A percentile compares a stretch with the other conserved stretches of the same genome.
Evolutionary conservation across 2,797 vertebrate genomes (phyloP).

Genomic region (Rhodeus uyekii): DNA sequence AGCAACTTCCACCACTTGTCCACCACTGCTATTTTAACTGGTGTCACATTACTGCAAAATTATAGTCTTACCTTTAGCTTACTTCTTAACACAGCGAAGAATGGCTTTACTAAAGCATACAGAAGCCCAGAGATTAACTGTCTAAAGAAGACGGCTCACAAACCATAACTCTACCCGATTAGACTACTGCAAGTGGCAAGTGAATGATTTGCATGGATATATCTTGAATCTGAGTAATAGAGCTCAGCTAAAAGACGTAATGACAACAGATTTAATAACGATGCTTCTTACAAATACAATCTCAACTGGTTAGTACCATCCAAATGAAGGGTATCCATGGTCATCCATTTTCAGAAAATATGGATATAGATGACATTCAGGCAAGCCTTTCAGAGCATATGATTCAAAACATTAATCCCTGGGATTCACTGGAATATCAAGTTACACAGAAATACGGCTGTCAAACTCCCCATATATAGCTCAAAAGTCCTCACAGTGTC

Average conservation of each 20-base stretch:
- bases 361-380: conserved; percentile 1
- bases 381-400: conserved; percentile 2
- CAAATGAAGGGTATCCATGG: conserved; percentile 18
- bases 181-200: conserved; percentile 12
- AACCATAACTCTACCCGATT: conserved; percentile 30
- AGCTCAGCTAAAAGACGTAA: conserved; percentile 23
- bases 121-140: neutral
- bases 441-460: conserved; percentile 11
- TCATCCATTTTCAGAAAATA: conserved; percentile 6
- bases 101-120: neutral
- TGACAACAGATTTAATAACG: conserved; percentile 36
- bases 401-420: conserved; percentile 30
- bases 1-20: too few relatives aligned
- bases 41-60: neutral
- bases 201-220: conserved; percentile 35
- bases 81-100: neutral
- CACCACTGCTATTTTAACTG: neutral
- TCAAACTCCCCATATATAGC: neutral
- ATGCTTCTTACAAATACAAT: conserved; percentile 20
- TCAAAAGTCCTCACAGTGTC: conserved; percentile 35
- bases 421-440: neutral
- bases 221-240: conserved; percentile 30
- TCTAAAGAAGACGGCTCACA: conserved; percentile 9
- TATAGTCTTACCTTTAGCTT: neutral
- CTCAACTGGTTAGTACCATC: neutral